Conservation (phyloP, 92 coral and sea anemone genomes). For the Palythoa heliodiscus region DNA sequence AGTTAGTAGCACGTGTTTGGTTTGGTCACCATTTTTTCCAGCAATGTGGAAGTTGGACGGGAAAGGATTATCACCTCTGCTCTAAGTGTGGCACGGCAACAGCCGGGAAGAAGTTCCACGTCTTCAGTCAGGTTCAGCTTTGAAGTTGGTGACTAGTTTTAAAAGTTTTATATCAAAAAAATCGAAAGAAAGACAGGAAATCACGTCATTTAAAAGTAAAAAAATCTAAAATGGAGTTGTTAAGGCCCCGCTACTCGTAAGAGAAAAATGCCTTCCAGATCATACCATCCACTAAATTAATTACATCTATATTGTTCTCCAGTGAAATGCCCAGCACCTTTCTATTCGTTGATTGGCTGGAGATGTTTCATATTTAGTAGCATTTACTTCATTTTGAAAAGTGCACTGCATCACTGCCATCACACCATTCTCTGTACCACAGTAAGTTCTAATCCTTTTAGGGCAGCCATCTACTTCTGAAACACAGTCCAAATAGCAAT, state of each 20-base stretch:
- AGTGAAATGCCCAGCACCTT: conserved; percentile 37
- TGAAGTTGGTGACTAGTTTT: conserved; percentile 13
- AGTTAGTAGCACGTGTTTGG: not conserved
- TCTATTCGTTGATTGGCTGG: conserved; percentile 16
- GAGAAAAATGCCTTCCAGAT: no score
- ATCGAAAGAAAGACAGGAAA: conserved; percentile 17
- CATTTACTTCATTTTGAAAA: conserved; percentile 33
- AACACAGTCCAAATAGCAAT: conserved; percentile 27
- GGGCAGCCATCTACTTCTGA: conserved; percentile 37
- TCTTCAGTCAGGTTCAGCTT: conserved; percentile 18
- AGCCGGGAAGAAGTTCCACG: conserved; percentile 18
- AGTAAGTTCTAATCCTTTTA: conserved; percentile 14
- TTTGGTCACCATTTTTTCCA: conserved; percentile 1
- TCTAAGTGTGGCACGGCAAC: conserved; percentile 25
- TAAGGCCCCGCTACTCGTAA: no score
- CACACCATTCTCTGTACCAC: conserved; percentile 30
- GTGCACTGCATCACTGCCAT: conserved; percentile 26
- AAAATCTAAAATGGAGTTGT: conserved; percentile 13
- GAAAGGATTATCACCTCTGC: conserved; percentile 21
- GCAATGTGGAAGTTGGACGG: conserved; percentile 11
- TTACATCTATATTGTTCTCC: conserved; percentile 38
- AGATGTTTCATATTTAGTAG: conserved; percentile 42
- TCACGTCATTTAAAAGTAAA: not conserved
- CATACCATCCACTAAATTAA: conserved; percentile 60
- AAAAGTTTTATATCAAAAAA: conserved; percentile 16